Conservation (phyloP, 1,140 invertebrate species). For the Heliconius eleuchia region DNA sequence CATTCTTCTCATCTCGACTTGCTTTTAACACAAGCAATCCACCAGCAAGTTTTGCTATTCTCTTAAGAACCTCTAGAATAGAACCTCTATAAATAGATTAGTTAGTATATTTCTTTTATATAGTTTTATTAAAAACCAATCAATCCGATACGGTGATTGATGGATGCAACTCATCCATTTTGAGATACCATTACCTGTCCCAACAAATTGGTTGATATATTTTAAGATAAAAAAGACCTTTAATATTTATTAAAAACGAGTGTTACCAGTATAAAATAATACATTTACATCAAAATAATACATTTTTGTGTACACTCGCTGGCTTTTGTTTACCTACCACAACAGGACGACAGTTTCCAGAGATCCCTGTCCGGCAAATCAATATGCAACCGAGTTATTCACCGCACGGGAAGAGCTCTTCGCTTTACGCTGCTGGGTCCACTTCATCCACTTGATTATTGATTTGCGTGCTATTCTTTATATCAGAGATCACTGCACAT, state of each 20-base stretch:
- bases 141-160: not conserved
- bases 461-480: slow-evolving; percentile 74
- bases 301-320: not conserved
- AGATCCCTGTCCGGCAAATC: slow-evolving; percentile 65
- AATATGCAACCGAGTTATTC: slow-evolving; percentile 74
- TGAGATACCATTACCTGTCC: not conserved
- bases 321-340: slow-evolving; percentile 56
- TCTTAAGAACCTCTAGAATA: not conserved
- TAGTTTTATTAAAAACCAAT: not conserved
- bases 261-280: not conserved
- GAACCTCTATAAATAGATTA: not conserved
- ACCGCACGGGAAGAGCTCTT: slow-evolving; percentile 69
- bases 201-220: not conserved
- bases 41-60: not conserved
- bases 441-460: slow-evolving; percentile 65
- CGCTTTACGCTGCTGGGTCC: slow-evolving; percentile 55
- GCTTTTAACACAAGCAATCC: not conserved
- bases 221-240: not conserved
- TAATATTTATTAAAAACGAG: not conserved
- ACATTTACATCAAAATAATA: not conserved
- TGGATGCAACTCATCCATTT: slow-evolving; percentile 1
- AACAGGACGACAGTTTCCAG: slow-evolving; percentile 55
- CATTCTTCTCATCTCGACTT: not conserved
- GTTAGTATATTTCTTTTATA: not conserved
- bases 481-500: slow-evolving; percentile 68